These are phyloP conservation scores for Alcis repandata DNA, from an alignment of 2,888 invertebrate species.

Conservation along the genomic window DNA sequence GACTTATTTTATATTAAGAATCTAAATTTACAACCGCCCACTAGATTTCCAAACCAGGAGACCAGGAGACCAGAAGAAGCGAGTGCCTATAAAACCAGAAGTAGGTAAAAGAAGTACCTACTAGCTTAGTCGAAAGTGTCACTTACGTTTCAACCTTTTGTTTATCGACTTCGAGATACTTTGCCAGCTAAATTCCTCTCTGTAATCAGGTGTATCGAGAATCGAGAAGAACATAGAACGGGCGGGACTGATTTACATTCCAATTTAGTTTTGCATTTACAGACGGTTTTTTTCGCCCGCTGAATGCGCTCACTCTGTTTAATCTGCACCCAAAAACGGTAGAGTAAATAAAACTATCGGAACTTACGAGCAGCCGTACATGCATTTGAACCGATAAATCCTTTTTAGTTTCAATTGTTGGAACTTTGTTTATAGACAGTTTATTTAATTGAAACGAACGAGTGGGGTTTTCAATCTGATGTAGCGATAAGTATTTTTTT, in stretches of 20 bases:
- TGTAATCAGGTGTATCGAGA: slow-evolving; percentile 76
- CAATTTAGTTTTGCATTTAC: slow-evolving; percentile 76
- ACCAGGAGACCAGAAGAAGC: no score
- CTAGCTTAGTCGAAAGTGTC: no score
- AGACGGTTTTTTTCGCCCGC: slow-evolving; percentile 66
- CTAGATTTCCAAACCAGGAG: no score
- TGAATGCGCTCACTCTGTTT: slow-evolving; percentile 55
- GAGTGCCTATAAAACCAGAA: no score
- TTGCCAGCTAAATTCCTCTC: slow-evolving; percentile 46
- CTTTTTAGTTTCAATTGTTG: slow-evolving; percentile 18
- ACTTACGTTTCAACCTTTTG: neutral
- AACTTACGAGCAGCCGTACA: slow-evolving; percentile 30
- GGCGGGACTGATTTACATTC: slow-evolving; percentile 80
- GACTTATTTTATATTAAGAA: no score
- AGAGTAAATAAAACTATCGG: slow-evolving; percentile 43
- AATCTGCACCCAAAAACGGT: slow-evolving; percentile 44
- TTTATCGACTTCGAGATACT: neutral
- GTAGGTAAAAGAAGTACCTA: no score
- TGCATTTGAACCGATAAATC: slow-evolving; percentile 18
- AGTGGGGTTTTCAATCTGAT: neutral
- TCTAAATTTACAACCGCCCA: no score
- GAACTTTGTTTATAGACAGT: neutral
- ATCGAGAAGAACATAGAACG: slow-evolving; percentile 68
- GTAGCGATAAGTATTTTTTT: neutral
- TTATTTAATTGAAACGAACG: slow-evolving; percentile 4